Evolutionary conservation across 2,888 invertebrate species (phyloP).

Genomic region (Drosophila parthenogenetica): DNA sequence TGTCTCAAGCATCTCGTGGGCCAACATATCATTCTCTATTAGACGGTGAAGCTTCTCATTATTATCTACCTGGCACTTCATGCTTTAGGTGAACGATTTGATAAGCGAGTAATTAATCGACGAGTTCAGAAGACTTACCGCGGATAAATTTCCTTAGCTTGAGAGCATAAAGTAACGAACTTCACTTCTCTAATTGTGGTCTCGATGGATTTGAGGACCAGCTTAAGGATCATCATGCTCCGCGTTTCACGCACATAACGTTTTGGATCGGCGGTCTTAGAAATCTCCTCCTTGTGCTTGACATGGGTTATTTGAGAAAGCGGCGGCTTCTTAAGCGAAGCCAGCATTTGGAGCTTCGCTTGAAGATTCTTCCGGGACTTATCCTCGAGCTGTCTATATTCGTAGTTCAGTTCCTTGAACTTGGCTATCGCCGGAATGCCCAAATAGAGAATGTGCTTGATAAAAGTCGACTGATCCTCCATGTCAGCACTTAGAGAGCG

Average conservation of each 20-base stretch:
- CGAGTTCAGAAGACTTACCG: constrained; percentile 63
- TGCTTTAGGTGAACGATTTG: constrained; percentile 53
- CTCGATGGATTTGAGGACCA: constrained; percentile 80
- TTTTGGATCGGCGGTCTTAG: constrained; percentile 53
- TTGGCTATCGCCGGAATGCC: constrained; percentile 82
- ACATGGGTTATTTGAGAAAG: neutral
- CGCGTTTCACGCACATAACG: constrained; percentile 83
- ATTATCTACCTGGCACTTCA: constrained; percentile 81
- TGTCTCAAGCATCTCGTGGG: constrained; percentile 72
- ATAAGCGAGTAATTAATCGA: neutral
- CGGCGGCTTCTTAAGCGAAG: constrained; percentile 58
- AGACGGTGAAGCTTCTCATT: constrained; percentile 80
- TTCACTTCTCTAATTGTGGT: constrained; percentile 82
- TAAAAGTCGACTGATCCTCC: constrained; percentile 83
- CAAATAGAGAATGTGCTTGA: constrained; percentile 82
- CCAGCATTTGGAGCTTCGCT: constrained; percentile 71
- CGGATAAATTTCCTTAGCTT: constrained; percentile 82
- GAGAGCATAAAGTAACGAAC: constrained; percentile 81
- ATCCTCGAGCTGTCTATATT: constrained; percentile 79
- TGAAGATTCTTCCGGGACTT: constrained; percentile 76
- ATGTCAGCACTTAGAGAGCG: constrained; percentile 82
- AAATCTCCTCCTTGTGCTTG: constrained; percentile 32
- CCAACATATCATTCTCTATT: constrained; percentile 75
- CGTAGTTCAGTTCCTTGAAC: constrained; percentile 74
- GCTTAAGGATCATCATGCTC: constrained; percentile 82